These are phyloP conservation scores for Nothoprocta perdicaria DNA, from an alignment of 2,113 vertebrate species.

Conservation along the genomic window DNA sequence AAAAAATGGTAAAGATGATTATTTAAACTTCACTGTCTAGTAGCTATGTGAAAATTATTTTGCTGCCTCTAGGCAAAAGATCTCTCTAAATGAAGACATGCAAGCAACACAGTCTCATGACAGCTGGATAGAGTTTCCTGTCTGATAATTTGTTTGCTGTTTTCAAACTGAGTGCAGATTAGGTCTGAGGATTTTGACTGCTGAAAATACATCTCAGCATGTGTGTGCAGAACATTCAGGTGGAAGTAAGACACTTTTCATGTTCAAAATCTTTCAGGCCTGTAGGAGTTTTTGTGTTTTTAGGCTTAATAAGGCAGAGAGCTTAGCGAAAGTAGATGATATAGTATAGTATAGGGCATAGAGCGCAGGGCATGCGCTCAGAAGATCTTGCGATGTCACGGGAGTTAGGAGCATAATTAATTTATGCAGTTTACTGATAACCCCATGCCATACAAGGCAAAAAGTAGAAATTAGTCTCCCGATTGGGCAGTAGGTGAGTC, in stretches of 20 bases:
- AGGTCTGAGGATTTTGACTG: neutral
- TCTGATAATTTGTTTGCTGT: neutral
- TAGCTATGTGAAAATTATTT: neutral
- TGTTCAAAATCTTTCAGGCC: neutral
- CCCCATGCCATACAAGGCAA: too few relatives aligned
- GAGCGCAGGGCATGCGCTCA: too few relatives aligned
- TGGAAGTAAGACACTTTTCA: neutral
- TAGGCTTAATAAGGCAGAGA: too few relatives aligned
- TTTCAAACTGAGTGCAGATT: constrained; percentile 26
- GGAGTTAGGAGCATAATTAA: too few relatives aligned
- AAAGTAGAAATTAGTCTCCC: too few relatives aligned
- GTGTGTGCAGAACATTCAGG: neutral
- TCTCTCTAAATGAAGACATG: neutral
- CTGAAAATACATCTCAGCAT: neutral
- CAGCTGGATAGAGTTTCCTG: neutral
- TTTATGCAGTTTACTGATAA: too few relatives aligned
- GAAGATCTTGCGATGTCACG: too few relatives aligned
- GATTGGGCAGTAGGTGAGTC: too few relatives aligned
- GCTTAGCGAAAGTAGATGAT: too few relatives aligned
- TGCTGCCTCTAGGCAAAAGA: neutral
- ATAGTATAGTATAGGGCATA: too few relatives aligned
- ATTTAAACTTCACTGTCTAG: constrained; percentile 15
- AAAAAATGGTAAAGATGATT: neutral
- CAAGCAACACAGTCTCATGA: neutral
- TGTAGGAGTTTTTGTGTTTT: too few relatives aligned